Evolutionary conservation across 2,888 invertebrate genomes (phyloP), one percentile per base, ranked within the genome.

Genomic region (Bhutanitis thaidina): DNA sequence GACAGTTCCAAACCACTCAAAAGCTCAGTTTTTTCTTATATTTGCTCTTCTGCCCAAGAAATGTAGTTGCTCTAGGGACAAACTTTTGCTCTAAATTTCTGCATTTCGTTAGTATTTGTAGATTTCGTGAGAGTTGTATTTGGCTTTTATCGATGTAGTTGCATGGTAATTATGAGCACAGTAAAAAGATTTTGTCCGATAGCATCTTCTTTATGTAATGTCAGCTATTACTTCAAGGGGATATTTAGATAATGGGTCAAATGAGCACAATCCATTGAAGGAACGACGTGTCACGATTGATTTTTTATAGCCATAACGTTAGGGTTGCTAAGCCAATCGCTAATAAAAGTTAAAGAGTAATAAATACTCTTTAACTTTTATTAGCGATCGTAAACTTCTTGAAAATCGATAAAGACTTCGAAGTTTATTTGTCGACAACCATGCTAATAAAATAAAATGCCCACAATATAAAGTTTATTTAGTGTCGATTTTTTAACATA

Each of bases 171-270:
- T n/a, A n/a, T n/a, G n/a, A n/a, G n/a, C n/a, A n/a, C n/a, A n/a
- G n/a, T n/a, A n/a, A n/a, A n/a, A n/a, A n/a, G n/a, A n/a, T n/a
- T n/a, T n/a, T n/a, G n/a, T n/a, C n/a, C n/a, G n/a, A n/a, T n/a
- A n/a, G n/a, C n/a, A n/a, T n/a, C n/a, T n/a, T n/a, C n/a, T n/a
- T n/a, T n/a, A n/a, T n/a, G n/a, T n/a, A n/a, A n/a, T n/a, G n/a
- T n/a, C n/a, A n/a, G n/a, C 15, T 60, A 62, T 67, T 58, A 69
- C 53, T 60, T 64, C 65, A 67, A 70, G 67, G 59, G 63, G 55
- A 58, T 60, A 59, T 63, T 64, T 62, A 63, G 59, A 60, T 61
- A 67, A 65, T 65, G 16, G 64, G 59, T 61, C 60, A 57, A 57
- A 54, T 58, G 55, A 53, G 56, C 60, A 59, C 53, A 20, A 20